These are phyloP conservation scores for Ivindomyrus marchei DNA, from an alignment of 2,113 vertebrate genomes.

Conservation along the genomic window DNA sequence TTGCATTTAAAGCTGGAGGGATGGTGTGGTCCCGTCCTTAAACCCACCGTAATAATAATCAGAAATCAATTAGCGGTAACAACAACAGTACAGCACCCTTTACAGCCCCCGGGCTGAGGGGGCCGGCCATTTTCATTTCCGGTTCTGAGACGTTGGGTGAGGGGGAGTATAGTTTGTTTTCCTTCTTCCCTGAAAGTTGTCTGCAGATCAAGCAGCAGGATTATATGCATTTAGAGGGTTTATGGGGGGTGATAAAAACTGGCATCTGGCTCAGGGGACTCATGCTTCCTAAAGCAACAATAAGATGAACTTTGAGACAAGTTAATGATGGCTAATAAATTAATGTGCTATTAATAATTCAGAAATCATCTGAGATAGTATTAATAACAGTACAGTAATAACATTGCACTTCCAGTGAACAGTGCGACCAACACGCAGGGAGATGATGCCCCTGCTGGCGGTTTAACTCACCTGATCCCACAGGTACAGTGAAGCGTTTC, in stretches of 20 bases:
- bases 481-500: background rate
- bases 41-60: conserved; percentile 5
- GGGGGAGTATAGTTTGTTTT: conserved; percentile 8
- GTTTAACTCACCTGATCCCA: background rate
- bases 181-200: conserved; percentile 12
- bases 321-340: background rate
- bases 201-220: conserved; percentile 21
- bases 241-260: conserved; percentile 43
- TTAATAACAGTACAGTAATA: background rate
- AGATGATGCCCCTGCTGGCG: background rate
- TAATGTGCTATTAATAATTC: background rate
- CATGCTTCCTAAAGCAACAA: conserved; percentile 36
- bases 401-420: background rate
- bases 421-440: background rate
- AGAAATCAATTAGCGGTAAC: conserved; percentile 39
- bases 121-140: conserved; percentile 24
- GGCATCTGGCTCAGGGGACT: conserved; percentile 41
- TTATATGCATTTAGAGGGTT: background rate
- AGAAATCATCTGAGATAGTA: background rate
- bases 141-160: background rate
- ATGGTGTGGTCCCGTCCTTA: background rate
- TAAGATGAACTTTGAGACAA: background rate
- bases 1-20: background rate
- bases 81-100: conserved; percentile 25
- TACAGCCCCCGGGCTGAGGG: background rate